phyloP scores from a whole-genome alignment of 2,888 invertebrate genomes.

The Chrysolina haemoptera region DNA sequence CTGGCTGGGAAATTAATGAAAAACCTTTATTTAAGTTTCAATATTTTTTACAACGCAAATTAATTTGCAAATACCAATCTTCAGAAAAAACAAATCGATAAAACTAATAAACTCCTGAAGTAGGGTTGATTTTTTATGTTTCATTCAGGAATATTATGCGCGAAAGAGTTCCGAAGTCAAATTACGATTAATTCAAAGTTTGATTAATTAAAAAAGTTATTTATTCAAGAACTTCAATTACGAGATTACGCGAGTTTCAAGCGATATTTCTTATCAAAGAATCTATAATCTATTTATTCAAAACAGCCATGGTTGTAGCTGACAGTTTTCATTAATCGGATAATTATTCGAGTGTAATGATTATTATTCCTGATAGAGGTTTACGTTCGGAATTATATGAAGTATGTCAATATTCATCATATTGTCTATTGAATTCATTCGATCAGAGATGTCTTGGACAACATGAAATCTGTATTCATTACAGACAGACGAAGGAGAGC shows the following conservation, averaged over 20 bases:
- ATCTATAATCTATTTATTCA: constrained; percentile 30
- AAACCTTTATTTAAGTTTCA: too few relatives aligned
- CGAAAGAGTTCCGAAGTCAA: constrained; percentile 17
- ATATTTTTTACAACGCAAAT: too few relatives aligned
- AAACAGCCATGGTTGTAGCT: constrained; percentile 9
- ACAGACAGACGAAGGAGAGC: neutral
- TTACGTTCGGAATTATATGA: neutral
- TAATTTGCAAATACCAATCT: too few relatives aligned
- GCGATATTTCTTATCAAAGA: constrained; percentile 23
- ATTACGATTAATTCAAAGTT: constrained; percentile 20
- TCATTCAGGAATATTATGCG: constrained; percentile 16
- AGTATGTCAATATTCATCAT: neutral
- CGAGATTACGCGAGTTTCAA: constrained; percentile 4
- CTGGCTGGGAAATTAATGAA: too few relatives aligned
- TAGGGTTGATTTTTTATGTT: neutral
- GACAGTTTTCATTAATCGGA: constrained; percentile 22
- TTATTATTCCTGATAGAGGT: constrained; percentile 6
- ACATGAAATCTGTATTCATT: neutral
- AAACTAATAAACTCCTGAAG: constrained; percentile 2
- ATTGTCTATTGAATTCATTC: neutral
- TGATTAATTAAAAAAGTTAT: constrained; percentile 31
- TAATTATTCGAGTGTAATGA: constrained; percentile 9
- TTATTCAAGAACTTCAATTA: constrained; percentile 26
- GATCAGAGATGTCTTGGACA: neutral
- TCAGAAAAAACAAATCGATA: neutral